Evolutionary conservation across 1,140 invertebrate species (phyloP).

Genomic region (Macrosteles quadrilineatus): DNA sequence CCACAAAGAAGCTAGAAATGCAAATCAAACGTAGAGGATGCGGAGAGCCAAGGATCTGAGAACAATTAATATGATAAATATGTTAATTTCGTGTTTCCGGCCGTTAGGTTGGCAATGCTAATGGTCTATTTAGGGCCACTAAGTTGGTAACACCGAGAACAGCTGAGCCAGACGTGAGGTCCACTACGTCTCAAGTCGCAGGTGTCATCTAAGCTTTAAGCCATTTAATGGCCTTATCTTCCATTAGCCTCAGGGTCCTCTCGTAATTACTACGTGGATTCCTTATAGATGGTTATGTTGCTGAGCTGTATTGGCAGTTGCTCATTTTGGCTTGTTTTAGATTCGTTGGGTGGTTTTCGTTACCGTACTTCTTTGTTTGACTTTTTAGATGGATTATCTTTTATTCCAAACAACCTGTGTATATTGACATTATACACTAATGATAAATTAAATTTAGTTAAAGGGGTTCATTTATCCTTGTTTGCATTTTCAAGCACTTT

Average conservation of each 20-base stretch:
- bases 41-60: background rate
- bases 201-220: background rate
- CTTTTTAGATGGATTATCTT: no score
- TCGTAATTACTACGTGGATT: conserved; percentile 2
- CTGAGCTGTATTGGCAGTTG: no score
- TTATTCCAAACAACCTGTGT: no score
- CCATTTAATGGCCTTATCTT: conserved; percentile 8
- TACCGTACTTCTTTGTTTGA: no score
- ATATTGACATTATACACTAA: no score
- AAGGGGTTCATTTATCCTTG: no score
- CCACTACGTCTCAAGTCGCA: conserved; percentile 3
- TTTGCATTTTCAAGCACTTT: no score
- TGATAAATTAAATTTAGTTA: no score
- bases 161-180: conserved; percentile 5
- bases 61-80: background rate
- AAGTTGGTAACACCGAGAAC: conserved; percentile 13
- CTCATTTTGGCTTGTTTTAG: no score
- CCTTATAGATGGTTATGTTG: background rate
- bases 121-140: conserved; percentile 8
- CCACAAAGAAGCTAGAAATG: no score
- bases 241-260: conserved; percentile 1
- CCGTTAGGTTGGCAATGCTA: background rate
- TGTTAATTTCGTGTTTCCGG: background rate
- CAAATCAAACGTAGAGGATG: no score
- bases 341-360: no score